A percentile compares a stretch with the other conserved stretches of the same genome.
These are phyloP conservation scores for Coleophora deauratella DNA, from an alignment of 2,888 invertebrate genomes.

Conservation along the genomic window DNA sequence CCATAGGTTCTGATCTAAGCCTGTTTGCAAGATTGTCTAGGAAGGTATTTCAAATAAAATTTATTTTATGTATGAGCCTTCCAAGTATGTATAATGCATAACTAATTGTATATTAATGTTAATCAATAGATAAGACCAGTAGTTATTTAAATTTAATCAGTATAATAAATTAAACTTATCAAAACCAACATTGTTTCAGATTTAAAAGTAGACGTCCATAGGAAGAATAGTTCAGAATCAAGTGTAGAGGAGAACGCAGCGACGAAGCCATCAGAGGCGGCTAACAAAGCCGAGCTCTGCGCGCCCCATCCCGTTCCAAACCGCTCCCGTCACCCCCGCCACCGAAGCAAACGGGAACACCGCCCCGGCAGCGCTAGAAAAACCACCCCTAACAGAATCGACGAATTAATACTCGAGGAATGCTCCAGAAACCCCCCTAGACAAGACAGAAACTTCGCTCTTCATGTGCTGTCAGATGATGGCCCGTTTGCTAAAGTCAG, in stretches of 20 bases:
- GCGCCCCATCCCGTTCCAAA: conserved; percentile 40
- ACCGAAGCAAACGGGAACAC: conserved; percentile 48
- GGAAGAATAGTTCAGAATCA: conserved; percentile 92
- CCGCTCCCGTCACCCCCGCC: conserved; percentile 45
- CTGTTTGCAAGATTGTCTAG: too few relatives aligned
- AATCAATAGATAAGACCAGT: too few relatives aligned
- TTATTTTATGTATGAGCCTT: too few relatives aligned
- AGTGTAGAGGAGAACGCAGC: conserved; percentile 81
- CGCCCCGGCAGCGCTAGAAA: conserved; percentile 43
- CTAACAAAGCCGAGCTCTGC: conserved; percentile 42
- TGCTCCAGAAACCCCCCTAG: conserved; percentile 39
- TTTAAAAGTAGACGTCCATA: conserved; percentile 93
- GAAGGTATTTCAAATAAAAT: too few relatives aligned
- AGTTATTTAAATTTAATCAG: too few relatives aligned
- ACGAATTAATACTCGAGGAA: conserved; percentile 54
- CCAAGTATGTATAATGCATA: too few relatives aligned
- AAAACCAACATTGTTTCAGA: conserved; percentile 63
- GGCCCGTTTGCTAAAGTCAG: conserved; percentile 65
- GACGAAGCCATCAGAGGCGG: conserved; percentile 47
- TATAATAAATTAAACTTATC: too few relatives aligned
- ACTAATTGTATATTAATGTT: too few relatives aligned
- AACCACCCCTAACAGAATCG: conserved; percentile 46
- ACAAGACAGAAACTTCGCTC: conserved; percentile 42
- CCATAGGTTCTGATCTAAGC: too few relatives aligned
- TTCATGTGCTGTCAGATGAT: conserved; percentile 57